Evolutionary conservation across 2,797 vertebrate species (phyloP), one percentile per base, ranked within the genome.

Genomic region (Phalanger gymnotis): DNA sequence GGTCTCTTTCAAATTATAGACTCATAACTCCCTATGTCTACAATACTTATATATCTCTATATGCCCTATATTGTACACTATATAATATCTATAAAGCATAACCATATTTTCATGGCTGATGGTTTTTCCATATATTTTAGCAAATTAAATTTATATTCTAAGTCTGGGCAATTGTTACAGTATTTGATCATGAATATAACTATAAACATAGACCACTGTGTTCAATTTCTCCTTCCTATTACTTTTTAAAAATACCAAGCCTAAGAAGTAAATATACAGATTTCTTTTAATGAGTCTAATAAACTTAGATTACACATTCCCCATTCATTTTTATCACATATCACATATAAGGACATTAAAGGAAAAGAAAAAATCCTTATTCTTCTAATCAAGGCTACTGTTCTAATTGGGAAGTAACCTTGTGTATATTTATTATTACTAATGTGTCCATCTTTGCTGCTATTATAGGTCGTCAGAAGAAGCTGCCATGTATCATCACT

Each of bases 361-460:
- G 57, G 53, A 96, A 57, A 92, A 95, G 91, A 40, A 73, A n/a
- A 6, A 7, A 34, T 93, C 96, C 5, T 54, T 96, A 96, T 92
- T 95, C 90, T 96, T 52, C 93, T 95, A 91, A 96, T 97, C 61
- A 96, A 91, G 56, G 52, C 87, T 96, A 0, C 53, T 40, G 87
- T 97, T 94, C 81, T 95, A 92, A 81, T 94, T 98, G 53, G 25
- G 47, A 97, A 90, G 9, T 91, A 95, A 5, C 51, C 66, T 94
- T 97, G 6, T 97, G 11, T 51, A 57, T 95, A 40, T 95, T 97
- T 53, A 66, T 92, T 97, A 16, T 73, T 94, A 98, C 97, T 97
- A 96, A 97, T 96, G 92, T 54, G 92, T 94, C 92, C 96, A 96
- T 96, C 95, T 98, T 95, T 98, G 92, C 97, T 97, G 92, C 97